phyloP scores from a whole-genome alignment of 30 jellyfish, hydroid and myxozoan genomes.

The Mastigias papua region DNA sequence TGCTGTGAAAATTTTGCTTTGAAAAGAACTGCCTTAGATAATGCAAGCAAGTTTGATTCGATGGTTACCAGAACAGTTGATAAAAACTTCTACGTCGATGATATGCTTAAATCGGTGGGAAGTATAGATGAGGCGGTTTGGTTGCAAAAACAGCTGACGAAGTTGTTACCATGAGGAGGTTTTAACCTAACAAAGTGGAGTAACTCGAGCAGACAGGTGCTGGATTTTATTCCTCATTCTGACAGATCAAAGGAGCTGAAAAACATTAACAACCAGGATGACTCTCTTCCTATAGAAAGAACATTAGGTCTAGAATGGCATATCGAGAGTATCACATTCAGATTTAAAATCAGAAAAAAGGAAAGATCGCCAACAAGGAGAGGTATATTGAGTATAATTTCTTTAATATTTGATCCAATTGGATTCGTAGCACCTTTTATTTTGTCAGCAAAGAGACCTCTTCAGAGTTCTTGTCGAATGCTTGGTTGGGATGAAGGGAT shows the following conservation, averaged over 20 bases:
- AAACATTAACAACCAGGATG: constrained; percentile 9
- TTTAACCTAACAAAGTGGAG: constrained; percentile 57
- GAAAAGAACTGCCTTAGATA: constrained; percentile 40
- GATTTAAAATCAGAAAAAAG: no score
- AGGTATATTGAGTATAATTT: constrained; percentile 29
- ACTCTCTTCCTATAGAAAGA: constrained; percentile 37
- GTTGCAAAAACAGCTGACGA: neutral
- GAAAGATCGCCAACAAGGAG: no score
- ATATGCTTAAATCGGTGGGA: constrained; percentile 36
- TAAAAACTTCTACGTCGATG: constrained; percentile 66
- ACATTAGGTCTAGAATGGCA: no score
- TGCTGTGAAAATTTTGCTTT: constrained; percentile 66
- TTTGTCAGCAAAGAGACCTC: neutral
- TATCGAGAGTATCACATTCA: no score
- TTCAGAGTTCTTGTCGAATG: constrained; percentile 19
- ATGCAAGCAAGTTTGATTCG: constrained; percentile 15
- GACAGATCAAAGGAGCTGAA: constrained; percentile 57
- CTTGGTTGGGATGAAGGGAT: constrained; percentile 60
- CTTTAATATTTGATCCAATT: constrained; percentile 51
- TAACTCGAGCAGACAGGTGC: constrained; percentile 14
- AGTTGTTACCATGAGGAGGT: constrained; percentile 29
- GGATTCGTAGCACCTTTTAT: constrained; percentile 54
- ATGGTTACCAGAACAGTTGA: constrained; percentile 15
- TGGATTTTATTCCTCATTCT: constrained; percentile 40
- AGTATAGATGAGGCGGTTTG: constrained; percentile 19